Evolutionary conservation across 1,140 invertebrate genomes (phyloP).

Genomic region (Maniola jurtina): DNA sequence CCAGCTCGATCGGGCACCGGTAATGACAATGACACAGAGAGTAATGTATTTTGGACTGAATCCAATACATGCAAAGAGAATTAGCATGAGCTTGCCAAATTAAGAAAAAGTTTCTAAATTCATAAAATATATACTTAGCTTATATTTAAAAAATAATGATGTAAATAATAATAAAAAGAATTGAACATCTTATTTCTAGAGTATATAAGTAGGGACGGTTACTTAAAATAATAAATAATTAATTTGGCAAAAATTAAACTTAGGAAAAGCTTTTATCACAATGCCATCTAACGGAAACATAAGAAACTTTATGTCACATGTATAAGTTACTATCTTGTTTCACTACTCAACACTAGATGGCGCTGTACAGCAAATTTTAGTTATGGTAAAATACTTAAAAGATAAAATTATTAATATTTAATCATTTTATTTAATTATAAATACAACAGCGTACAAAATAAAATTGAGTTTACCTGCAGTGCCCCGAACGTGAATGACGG

Average conservation of each 20-base stretch:
- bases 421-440: not conserved
- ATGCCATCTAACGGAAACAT: constrained; percentile 40
- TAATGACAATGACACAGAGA: constrained; percentile 70
- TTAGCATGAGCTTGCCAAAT: not conserved
- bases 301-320: not conserved
- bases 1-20: constrained; percentile 37
- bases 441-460: not conserved
- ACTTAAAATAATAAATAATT: no score
- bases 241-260: no score
- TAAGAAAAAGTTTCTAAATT: not conserved
- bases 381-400: no score
- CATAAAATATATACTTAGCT: no score
- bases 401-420: no score
- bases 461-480: constrained; percentile 45
- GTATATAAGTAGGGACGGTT: no score
- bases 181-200: no score
- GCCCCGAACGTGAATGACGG: constrained; percentile 71
- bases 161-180: no score
- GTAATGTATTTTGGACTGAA: constrained; percentile 41
- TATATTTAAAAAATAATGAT: no score
- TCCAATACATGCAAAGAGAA: constrained; percentile 40
- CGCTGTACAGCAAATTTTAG: constrained; percentile 23
- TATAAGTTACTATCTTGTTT: constrained; percentile 15
- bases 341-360: constrained; percentile 46
- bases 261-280: not conserved